Conservation (phyloP, 2,888 invertebrate genomes). For the Scotopteryx bipunctaria region DNA sequence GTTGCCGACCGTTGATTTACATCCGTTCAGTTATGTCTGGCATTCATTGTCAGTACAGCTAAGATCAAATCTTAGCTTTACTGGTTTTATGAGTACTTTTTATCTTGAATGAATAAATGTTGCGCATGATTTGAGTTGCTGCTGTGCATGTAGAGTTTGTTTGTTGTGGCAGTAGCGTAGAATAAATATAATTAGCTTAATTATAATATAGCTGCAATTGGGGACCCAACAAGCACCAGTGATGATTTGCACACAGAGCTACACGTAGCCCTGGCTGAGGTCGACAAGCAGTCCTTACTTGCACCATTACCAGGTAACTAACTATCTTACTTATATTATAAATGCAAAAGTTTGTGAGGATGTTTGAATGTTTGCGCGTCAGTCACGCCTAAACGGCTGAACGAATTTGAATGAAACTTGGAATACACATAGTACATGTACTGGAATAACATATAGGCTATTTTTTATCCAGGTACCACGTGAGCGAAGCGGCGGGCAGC, state of each 20-base stretch:
- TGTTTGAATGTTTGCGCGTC: too few species aligned
- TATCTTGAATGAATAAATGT: background rate
- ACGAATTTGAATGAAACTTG: too few species aligned
- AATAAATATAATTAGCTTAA: slow-evolving; percentile 19
- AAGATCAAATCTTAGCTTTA: too few species aligned
- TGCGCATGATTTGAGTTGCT: slow-evolving; percentile 10
- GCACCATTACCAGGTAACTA: slow-evolving; percentile 63
- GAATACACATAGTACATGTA: too few species aligned
- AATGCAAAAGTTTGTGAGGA: too few species aligned
- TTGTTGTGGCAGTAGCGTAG: slow-evolving; percentile 24
- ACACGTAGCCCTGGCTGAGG: slow-evolving; percentile 51
- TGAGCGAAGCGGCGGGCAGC: too few species aligned
- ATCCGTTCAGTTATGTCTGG: too few species aligned
- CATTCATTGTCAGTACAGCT: too few species aligned
- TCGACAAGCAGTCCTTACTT: slow-evolving; percentile 54
- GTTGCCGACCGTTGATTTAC: too few species aligned
- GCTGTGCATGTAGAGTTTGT: slow-evolving; percentile 24
- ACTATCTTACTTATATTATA: background rate
- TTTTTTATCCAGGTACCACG: too few species aligned
- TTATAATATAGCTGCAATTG: slow-evolving; percentile 62
- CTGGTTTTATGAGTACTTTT: background rate
- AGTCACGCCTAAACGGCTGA: too few species aligned
- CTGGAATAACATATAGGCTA: too few species aligned
- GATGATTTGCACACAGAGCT: slow-evolving; percentile 66
- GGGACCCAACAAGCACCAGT: slow-evolving; percentile 74